These are phyloP conservation scores for Percopsis omiscomaycus DNA, from an alignment of 2,797 vertebrate species.

Conservation along the genomic window DNA sequence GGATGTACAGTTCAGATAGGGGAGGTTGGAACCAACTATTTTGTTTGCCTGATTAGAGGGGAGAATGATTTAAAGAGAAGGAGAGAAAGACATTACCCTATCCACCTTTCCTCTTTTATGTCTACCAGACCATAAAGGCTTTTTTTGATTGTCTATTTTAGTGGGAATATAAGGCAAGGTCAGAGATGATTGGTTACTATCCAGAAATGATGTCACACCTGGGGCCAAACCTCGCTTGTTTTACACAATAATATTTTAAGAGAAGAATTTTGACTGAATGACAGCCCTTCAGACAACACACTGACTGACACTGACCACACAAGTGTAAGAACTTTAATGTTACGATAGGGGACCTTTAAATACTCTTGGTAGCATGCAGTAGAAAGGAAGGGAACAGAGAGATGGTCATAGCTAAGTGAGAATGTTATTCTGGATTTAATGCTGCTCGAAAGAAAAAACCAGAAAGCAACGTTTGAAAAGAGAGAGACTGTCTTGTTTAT, in stretches of 20 bases:
- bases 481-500: too few species aligned
- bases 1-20: too few species aligned
- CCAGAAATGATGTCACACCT: too few species aligned
- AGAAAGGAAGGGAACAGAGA: slow-evolving; percentile 8
- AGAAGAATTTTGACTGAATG: too few species aligned
- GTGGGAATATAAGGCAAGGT: slow-evolving; percentile 9
- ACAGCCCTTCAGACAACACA: too few species aligned
- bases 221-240: too few species aligned
- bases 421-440: slow-evolving; percentile 25
- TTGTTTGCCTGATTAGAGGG: slow-evolving; percentile 14
- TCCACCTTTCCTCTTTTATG: slow-evolving; percentile 32
- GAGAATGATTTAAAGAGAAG: slow-evolving; percentile 33
- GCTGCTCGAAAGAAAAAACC: slow-evolving; percentile 12
- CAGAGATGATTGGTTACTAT: slow-evolving; percentile 2
- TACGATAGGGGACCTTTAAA: too few species aligned
- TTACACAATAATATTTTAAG: too few species aligned
- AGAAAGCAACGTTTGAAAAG: not conserved
- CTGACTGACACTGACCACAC: too few species aligned
- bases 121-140: slow-evolving; percentile 44
- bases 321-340: too few species aligned
- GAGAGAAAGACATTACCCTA: slow-evolving; percentile 38
- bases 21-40: too few species aligned
- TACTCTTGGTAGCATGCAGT: too few species aligned
- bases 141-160: not conserved
- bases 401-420: slow-evolving; percentile 30